Evolutionary conservation across 2,113 vertebrate genomes (phyloP), one percentile per base, ranked within the genome.

Genomic region (Platanista minor): DNA sequence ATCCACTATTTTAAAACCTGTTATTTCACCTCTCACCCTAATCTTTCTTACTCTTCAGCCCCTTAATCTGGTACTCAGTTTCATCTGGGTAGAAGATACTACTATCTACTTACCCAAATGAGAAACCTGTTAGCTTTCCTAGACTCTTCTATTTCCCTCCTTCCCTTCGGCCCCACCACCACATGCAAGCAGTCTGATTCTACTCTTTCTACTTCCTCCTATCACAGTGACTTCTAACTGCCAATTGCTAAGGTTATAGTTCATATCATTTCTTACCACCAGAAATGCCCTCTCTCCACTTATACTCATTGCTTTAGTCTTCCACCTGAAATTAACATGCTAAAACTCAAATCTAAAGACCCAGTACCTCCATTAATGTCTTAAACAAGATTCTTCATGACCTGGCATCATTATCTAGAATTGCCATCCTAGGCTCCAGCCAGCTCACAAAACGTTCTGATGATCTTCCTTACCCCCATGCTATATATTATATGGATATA

Each of bases 281-380:
- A 64, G 31, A 84, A 66, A 80, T 64, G 36, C 31, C 29, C 57
- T 64, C 59, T 72, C 33, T 62, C 57, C 25, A 67, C 41, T 72
- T 86, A 75, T 13, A 62, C 25, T 49, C 62, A 72, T 33, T 62
- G 13, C 20, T 80, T 59, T 77, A 75, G 18, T 81, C 54, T 90
- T 89, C 36, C 33, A 46, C 43, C 25, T 72, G 6, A 90, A 90
- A 92, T 88, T 69, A 90, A 69, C 49, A 67, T 66, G 33, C 20
- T 71, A 83, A 77, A 93, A 93, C 85, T 67, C 77, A 88, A 90
- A 57, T 80, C 23, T 93, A 71, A 90, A 89, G 41, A 29, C 39
- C 31, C 49, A 90, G 17, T 86, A 31, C 17, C 25, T 80, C 43
- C 20, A 81, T 17, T 46, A 71, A 78, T 71, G 14, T 80, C 64